Conservation (phyloP, 1,140 invertebrate genomes). For the Episyrphus balteatus region DNA sequence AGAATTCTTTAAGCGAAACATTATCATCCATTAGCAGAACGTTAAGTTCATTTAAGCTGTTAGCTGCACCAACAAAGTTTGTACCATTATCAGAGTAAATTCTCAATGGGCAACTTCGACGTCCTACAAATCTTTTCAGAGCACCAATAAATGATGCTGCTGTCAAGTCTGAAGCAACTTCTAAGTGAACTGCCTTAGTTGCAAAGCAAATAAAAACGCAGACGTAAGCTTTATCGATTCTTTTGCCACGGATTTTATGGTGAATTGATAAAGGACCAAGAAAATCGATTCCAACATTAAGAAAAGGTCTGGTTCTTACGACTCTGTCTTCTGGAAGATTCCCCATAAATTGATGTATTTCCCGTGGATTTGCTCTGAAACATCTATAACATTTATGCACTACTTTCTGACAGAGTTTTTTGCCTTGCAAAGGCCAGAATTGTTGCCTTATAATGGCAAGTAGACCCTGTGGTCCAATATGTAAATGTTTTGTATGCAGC, state of each 20-base stretch:
- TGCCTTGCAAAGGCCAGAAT: conserved; percentile 4
- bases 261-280: not conserved
- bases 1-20: not conserved
- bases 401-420: not conserved
- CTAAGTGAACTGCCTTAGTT: conserved; percentile 22
- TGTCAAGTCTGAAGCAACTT: conserved; percentile 13
- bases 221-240: conserved; percentile 9
- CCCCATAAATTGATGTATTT: not conserved
- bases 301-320: not conserved
- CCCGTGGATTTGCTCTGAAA: not conserved
- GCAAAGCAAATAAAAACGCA: conserved; percentile 12
- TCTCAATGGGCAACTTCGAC: conserved; percentile 7
- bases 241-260: not conserved
- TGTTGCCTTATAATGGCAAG: not conserved
- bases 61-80: conserved; percentile 15
- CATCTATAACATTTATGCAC: conserved; percentile 1
- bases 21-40: not conserved
- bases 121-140: conserved; percentile 8
- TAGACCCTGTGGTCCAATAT: not conserved
- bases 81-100: conserved; percentile 19
- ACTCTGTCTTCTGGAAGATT: conserved; percentile 2
- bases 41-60: conserved; percentile 7
- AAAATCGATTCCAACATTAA: not conserved
- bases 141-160: conserved; percentile 10
- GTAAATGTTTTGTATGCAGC: not conserved